These are phyloP conservation scores for Macrocentrus cingulum DNA, from an alignment of 1,140 invertebrate species.

Conservation along the genomic window DNA sequence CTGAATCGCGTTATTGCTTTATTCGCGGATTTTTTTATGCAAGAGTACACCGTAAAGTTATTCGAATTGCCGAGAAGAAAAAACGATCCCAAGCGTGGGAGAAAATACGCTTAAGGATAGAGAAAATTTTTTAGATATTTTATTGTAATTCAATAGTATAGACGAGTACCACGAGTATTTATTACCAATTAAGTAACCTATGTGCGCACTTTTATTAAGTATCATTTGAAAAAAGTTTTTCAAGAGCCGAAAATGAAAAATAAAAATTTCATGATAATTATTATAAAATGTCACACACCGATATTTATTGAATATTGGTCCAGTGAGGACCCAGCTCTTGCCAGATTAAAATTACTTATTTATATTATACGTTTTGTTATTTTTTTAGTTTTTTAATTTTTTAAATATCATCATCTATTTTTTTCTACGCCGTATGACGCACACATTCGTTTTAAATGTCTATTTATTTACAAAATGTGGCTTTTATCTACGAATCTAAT, in stretches of 20 bases:
- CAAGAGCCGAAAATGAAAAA: conserved; percentile 2
- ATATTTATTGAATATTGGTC: conserved; percentile 61
- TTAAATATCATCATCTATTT: conserved; percentile 4
- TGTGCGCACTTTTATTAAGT: no score
- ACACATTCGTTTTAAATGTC: background rate
- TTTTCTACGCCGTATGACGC: background rate
- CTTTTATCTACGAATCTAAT: conserved; percentile 7
- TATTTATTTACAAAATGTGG: background rate
- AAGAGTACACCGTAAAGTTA: background rate
- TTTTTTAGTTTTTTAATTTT: conserved; percentile 4
- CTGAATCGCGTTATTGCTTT: no score
- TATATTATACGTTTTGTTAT: background rate
- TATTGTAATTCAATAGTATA: no score
- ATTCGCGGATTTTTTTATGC: no score
- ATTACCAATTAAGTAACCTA: no score
- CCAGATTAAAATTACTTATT: conserved; percentile 38
- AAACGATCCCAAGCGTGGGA: no score
- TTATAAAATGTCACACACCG: conserved; percentile 42
- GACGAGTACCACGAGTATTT: no score
- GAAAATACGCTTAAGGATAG: no score
- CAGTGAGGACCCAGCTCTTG: conserved; percentile 53
- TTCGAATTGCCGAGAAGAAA: background rate
- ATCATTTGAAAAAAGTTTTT: background rate
- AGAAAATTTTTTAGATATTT: no score
- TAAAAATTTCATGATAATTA: conserved; percentile 2